Percentiles rank a stretch among this genome's conserved stretches.
Evolutionary conservation across 1,140 invertebrate species (phyloP).

Genomic region (Aethina tumida): DNA sequence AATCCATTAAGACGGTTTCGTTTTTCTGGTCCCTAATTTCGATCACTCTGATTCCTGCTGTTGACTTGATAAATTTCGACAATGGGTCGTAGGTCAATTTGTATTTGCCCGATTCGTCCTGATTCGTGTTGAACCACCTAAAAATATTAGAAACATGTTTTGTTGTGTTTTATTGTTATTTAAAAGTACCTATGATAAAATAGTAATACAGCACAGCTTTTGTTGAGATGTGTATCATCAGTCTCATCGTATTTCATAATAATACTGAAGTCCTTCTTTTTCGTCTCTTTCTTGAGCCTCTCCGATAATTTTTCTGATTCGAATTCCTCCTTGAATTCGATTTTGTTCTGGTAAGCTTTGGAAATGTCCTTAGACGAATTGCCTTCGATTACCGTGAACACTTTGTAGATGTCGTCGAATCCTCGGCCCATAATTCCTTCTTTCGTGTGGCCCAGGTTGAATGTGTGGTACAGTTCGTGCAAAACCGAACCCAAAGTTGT

Average conservation of each 20-base stretch:
- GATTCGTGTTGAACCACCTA: constrained; percentile 43
- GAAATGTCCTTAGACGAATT: constrained; percentile 35
- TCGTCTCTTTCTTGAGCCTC: constrained; percentile 43
- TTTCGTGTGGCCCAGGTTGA: constrained; percentile 84
- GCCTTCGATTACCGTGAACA: constrained; percentile 50
- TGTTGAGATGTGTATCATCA: constrained; percentile 48
- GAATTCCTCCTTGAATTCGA: constrained; percentile 24
- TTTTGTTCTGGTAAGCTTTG: constrained; percentile 14
- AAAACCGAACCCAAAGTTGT: constrained; percentile 87
- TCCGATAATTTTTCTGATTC: constrained; percentile 37
- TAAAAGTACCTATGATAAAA: constrained; percentile 49
- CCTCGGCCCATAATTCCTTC: constrained; percentile 91
- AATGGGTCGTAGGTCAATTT: constrained; percentile 43
- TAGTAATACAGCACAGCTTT: constrained; percentile 56
- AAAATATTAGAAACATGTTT: constrained; percentile 13
- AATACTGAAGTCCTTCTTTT: constrained; percentile 39
- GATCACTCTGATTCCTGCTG: constrained; percentile 54
- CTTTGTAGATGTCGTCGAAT: constrained; percentile 78
- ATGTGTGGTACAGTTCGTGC: constrained; percentile 90
- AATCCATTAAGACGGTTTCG: constrained; percentile 51
- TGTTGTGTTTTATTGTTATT: constrained; percentile 11
- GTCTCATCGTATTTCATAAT: constrained; percentile 36
- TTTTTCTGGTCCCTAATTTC: constrained; percentile 54
- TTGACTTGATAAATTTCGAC: constrained; percentile 50
- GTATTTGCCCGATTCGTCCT: constrained; percentile 43